Evolutionary conservation across 2,888 invertebrate species (phyloP), one percentile per base, ranked within the genome.

Genomic region (Drosophila affinis): DNA sequence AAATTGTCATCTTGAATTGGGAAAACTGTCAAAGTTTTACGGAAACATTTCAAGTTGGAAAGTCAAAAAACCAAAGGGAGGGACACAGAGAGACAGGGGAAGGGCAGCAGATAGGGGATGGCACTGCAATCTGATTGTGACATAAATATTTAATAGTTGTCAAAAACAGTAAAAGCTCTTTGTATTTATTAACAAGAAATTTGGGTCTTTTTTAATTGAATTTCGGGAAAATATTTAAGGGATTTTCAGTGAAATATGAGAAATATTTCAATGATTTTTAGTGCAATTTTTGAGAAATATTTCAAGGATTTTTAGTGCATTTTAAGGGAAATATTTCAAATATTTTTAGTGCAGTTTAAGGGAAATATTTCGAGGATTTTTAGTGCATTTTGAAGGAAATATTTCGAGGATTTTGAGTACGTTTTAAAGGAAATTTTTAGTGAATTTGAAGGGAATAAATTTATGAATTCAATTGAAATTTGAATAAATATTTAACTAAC

Each of bases 1-100:
- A 86, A 89, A 88, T 82, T 90, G 90, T 89, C 88, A 89, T 81
- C 72, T 88, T 86, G 79, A 87, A 88, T 83, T 75, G 74, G 61
- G 56, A 67, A 76, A 64, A 58, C 69, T 86, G 86, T 79, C 86
- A 82, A 71, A 79, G 58, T 72, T 70, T 72, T 57, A 53, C 48
- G 60, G 46, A 39, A 62, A 53, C 64, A 32, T 53, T 62, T 64
- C 62, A 47, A 53, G 62, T 52, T 61, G 21, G 18, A 39, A 39
- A n/a, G 39, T 39, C 39, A 39, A n/a, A 4, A 9, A 12, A n/a
- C 27, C 27, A 57, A 32, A 46, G 24, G 0, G 0, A 5, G 0
- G 3, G 45, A n/a, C 9, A 6, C n/a, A 3, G 34, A 21, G 34
- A 34, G 14, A 10, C 1, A 6, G 39, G 7, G 21, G 27, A 7